A percentile compares a stretch with the other conserved stretches of the same genome.
These are phyloP conservation scores for Myotis findleyi DNA, from an alignment of 2,797 vertebrate species.

Conservation along the genomic window DNA sequence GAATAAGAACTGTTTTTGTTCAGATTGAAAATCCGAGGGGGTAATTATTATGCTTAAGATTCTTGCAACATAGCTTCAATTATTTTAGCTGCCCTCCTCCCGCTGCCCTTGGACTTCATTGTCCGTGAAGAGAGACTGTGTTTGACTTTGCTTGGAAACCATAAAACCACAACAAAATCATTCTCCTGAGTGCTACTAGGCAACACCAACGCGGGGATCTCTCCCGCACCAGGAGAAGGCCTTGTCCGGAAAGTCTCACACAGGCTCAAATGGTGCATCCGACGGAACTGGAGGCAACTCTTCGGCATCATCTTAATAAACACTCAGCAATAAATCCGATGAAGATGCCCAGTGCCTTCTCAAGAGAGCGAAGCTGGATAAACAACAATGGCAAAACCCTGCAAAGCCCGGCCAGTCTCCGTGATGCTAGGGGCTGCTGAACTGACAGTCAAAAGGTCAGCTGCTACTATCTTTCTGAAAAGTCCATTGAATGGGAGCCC, in stretches of 20 bases:
- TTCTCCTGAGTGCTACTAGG: conserved; percentile 35
- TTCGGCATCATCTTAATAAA: not conserved
- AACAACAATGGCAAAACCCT: not conserved
- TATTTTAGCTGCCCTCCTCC: not conserved
- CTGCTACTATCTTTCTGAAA: not conserved
- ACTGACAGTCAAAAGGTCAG: not conserved
- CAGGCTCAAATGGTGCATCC: rapidly evolving
- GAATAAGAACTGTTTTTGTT: not conserved
- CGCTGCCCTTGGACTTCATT: not conserved
- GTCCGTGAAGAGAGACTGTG: conserved; percentile 19
- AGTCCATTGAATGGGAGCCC: not conserved
- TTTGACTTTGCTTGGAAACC: conserved; percentile 78
- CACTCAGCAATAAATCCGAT: not conserved
- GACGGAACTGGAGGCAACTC: not conserved
- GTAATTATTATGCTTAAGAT: not conserved
- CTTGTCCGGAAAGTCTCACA: not conserved
- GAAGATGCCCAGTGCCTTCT: not conserved
- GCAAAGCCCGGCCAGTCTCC: not conserved
- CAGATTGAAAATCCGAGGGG: not conserved
- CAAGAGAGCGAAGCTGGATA: not conserved
- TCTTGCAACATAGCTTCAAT: conserved; percentile 1
- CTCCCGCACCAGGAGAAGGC: not conserved
- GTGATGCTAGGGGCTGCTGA: not conserved
- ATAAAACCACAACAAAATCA: conserved; percentile 77
- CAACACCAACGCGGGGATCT: not conserved